phyloP scores from a whole-genome alignment of 2,113 vertebrate species.

The Ptychochromis oligacanthus region DNA sequence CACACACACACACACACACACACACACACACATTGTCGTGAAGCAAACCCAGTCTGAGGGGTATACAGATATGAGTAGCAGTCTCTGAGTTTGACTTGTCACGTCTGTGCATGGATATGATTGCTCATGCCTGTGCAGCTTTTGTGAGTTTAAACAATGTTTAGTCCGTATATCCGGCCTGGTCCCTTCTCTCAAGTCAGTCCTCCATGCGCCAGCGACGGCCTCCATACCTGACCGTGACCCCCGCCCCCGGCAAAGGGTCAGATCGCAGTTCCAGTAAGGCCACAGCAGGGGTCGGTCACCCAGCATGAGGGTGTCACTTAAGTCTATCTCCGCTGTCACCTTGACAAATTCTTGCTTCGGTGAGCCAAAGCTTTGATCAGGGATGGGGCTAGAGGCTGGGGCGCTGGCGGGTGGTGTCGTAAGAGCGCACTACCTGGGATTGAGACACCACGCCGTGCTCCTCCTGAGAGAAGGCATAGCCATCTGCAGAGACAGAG shows the following conservation, averaged over 20 bases:
- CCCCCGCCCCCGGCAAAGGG: constrained; percentile 21
- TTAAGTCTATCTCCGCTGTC: constrained; percentile 66
- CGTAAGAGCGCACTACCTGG: constrained; percentile 94
- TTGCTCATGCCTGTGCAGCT: constrained; percentile 72
- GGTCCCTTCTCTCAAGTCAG: constrained; percentile 57
- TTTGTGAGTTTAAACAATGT: constrained; percentile 36
- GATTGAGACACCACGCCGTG: constrained; percentile 96
- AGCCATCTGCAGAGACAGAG: constrained; percentile 85
- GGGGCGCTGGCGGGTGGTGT: constrained; percentile 90
- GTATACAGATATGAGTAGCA: constrained; percentile 55
- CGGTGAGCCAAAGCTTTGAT: constrained; percentile 45
- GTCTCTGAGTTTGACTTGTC: constrained; percentile 71
- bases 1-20: constrained; percentile 16
- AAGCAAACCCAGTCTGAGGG: constrained; percentile 67
- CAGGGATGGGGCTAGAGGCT: constrained; percentile 81
- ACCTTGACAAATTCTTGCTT: constrained; percentile 48
- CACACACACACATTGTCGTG: constrained; percentile 46
- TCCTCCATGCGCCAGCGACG: constrained; percentile 32
- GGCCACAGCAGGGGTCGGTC: constrained; percentile 76
- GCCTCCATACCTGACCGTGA: constrained; percentile 48
- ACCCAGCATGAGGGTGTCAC: constrained; percentile 44
- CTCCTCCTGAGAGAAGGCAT: constrained; percentile 98
- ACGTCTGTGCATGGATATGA: constrained; percentile 61
- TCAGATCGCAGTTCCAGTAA: constrained; percentile 72
- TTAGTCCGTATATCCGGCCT: constrained; percentile 40